Evolutionary conservation across 2,113 vertebrate genomes (phyloP), one percentile per base, ranked within the genome.

Genomic region (Tonatia bakeri): DNA sequence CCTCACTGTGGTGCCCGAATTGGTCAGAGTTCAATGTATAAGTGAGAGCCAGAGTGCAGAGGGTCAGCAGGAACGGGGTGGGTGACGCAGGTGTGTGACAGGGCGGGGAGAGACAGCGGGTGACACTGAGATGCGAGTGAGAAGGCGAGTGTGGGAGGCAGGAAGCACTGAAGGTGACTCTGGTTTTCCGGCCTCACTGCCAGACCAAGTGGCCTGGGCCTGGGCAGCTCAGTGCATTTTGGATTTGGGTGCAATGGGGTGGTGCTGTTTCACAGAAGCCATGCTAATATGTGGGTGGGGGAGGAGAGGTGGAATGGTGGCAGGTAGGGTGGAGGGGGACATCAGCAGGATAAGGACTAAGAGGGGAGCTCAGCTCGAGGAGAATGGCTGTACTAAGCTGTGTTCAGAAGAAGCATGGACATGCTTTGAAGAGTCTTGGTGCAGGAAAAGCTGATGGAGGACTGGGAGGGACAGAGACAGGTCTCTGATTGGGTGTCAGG

Each of bases 381-480:
- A 36, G 15, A 20, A 2, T 6, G 20, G 31, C 10, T 54, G 45
- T 38, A 4, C 67, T 14, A 43, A 15, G 4, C 36, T 11, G 36
- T n/a, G 13, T 17, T 52, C 19, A 67, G 72, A 54, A 15, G 28
- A 43, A 64, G 45, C 10, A 20, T 38, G 28, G 15, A 16, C 7
- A 1, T 3, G 52, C 75, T 69, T 13, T 26, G 19, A 20, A 13
- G 40, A 4, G 0, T 11, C 9, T 12, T 33, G 28, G 7, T 33
- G 28, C 43, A 81, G 38, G 38, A 36, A 64, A 75, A 50, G 56
- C 64, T 33, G 33, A 40, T 17, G 40, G 26, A 38, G 19, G 13
- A 65, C 59, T 52, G 20, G 45, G 43, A 1, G 0, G 1, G 22
- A 73, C 20, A 33, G 4, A 28, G 26, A 3, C 5, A 2, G 43